A percentile compares a stretch with the other conserved stretches of the same genome.
Conservation (phyloP, 2,888 invertebrate species). For the Rhimphoctona megacephalus region DNA sequence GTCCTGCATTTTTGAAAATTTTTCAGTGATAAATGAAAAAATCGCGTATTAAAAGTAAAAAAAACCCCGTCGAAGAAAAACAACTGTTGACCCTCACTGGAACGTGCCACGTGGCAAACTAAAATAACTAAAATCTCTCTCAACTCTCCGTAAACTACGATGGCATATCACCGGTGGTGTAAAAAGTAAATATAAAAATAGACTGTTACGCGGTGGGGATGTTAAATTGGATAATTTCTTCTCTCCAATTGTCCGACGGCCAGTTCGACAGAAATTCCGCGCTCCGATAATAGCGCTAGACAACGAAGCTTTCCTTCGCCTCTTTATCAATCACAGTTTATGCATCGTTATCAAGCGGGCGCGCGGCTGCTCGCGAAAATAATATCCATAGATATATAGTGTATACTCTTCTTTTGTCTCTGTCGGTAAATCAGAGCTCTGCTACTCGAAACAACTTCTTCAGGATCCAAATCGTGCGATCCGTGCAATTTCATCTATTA, state of each 20-base stretch:
- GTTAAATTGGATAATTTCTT: neutral
- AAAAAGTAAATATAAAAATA: neutral
- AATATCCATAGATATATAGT: neutral
- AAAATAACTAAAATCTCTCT: neutral
- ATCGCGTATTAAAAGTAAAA: neutral
- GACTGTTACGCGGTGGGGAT: no score
- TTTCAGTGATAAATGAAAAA: neutral
- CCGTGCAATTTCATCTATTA: no score
- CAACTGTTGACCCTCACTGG: neutral
- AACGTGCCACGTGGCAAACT: constrained; percentile 8
- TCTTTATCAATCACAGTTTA: neutral
- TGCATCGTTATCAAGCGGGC: neutral
- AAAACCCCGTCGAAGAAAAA: neutral
- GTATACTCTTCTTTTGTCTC: neutral
- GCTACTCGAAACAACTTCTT: neutral
- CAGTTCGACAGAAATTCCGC: neutral
- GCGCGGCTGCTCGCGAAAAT: neutral
- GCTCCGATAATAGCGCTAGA: neutral
- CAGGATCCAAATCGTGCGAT: neutral
- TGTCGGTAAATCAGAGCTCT: constrained; percentile 6
- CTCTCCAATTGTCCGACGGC: neutral
- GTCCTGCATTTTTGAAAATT: neutral
- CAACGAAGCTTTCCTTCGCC: neutral
- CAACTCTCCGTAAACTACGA: neutral
- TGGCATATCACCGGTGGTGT: neutral